These are phyloP conservation scores for Odontamblyopus rebecca DNA, from an alignment of 2,797 vertebrate species.

Conservation along the genomic window DNA sequence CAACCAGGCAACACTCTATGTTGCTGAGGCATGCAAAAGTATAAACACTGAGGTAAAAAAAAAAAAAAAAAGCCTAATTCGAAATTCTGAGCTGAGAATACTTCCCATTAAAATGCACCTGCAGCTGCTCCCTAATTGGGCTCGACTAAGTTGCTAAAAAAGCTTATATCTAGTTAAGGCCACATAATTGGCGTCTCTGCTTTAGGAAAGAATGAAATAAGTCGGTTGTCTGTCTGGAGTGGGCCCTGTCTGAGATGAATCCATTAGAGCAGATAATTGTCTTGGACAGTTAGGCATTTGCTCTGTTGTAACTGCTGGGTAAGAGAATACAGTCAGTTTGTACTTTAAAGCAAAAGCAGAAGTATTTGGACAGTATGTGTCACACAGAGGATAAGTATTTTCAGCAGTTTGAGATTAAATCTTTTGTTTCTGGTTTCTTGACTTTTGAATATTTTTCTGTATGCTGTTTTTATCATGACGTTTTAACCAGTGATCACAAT, in stretches of 20 bases:
- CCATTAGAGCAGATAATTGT: slow-evolving; percentile 73
- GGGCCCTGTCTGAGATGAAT: slow-evolving; percentile 61
- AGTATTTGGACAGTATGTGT: slow-evolving; percentile 18
- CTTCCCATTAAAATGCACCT: slow-evolving; percentile 71
- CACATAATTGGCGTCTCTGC: slow-evolving; percentile 73
- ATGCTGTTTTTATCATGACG: background rate
- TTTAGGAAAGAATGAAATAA: slow-evolving; percentile 74
- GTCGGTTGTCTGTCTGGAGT: slow-evolving; percentile 65
- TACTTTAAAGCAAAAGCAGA: slow-evolving; percentile 24
- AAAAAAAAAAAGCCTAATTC: slow-evolving; percentile 15
- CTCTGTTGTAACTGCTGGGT: slow-evolving; percentile 46
- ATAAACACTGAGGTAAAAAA: slow-evolving; percentile 27
- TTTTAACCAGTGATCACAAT: background rate
- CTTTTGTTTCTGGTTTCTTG: background rate
- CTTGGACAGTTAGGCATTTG: slow-evolving; percentile 32
- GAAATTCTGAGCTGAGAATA: slow-evolving; percentile 23
- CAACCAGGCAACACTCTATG: slow-evolving; percentile 45
- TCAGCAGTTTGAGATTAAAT: background rate
- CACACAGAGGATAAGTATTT: background rate
- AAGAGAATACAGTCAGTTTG: slow-evolving; percentile 43
- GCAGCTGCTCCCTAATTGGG: slow-evolving; percentile 73
- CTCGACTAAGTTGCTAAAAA: slow-evolving; percentile 59
- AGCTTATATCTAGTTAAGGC: slow-evolving; percentile 72
- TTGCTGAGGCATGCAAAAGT: slow-evolving; percentile 52
- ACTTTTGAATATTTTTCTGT: background rate